Percentiles rank a stretch among this genome's conserved stretches.
Evolutionary conservation across 2,797 vertebrate genomes (phyloP).

Genomic region (Aythya fuligula): DNA sequence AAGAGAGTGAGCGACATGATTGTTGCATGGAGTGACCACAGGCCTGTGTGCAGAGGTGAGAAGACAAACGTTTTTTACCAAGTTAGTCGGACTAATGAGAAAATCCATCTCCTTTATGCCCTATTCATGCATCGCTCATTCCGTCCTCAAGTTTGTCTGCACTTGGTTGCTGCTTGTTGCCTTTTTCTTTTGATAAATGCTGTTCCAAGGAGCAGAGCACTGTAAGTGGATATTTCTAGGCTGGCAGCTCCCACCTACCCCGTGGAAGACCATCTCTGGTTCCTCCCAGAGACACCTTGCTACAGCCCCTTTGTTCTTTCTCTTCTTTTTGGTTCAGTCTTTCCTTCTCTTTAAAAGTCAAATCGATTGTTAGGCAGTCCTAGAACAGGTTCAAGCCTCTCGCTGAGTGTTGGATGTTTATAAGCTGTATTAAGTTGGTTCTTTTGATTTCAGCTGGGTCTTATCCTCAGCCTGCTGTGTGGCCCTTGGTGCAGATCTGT

Average conservation of each 20-base stretch:
- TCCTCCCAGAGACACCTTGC: background rate
- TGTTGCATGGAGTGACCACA: conserved; percentile 97
- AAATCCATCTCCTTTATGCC: rapidly evolving
- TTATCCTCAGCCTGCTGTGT: background rate
- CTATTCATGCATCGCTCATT: rapidly evolving
- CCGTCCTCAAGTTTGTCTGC: rapidly evolving
- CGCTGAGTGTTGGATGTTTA: background rate
- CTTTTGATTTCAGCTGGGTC: background rate
- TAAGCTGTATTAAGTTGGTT: background rate
- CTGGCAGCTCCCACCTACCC: background rate
- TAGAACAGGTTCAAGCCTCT: background rate
- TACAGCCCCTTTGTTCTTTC: background rate
- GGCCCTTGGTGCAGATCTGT: rapidly evolving
- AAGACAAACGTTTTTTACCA: rapidly evolving
- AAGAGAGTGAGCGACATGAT: conserved; percentile 96
- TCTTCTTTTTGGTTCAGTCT: background rate
- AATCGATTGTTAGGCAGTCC: background rate
- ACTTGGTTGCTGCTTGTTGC: background rate
- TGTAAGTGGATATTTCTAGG: background rate
- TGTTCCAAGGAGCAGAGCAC: no score
- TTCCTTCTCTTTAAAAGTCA: background rate
- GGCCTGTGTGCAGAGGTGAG: conserved; percentile 96
- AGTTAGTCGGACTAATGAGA: rapidly evolving
- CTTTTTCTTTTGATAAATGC: background rate
- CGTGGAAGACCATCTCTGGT: background rate